Evolutionary conservation across 2,888 invertebrate species (phyloP).

Genomic region (Acanthococcus lagerstroemiae): DNA sequence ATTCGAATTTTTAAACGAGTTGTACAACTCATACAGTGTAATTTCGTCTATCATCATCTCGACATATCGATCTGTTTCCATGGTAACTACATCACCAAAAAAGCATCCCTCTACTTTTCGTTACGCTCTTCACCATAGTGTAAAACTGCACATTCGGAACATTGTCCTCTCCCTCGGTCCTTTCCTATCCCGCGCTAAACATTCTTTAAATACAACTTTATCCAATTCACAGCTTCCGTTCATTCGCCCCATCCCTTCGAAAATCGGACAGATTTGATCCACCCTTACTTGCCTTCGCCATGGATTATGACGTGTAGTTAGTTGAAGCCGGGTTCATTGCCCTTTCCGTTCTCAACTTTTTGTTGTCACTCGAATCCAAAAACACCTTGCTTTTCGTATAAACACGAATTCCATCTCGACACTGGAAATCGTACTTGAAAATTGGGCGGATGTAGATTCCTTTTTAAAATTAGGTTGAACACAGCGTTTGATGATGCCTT

Average conservation of each 20-base stretch:
- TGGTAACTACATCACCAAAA: slow-evolving; percentile 19
- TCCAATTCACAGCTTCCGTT: slow-evolving; percentile 10
- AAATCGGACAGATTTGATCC: background rate
- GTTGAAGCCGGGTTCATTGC: background rate
- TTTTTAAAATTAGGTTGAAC: too few species aligned
- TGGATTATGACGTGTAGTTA: background rate
- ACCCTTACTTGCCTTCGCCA: background rate
- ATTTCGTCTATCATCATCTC: slow-evolving; percentile 26
- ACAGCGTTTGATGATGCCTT: too few species aligned
- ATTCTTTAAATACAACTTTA: slow-evolving; percentile 22
- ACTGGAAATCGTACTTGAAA: too few species aligned
- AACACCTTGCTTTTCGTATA: too few species aligned
- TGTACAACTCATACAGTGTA: slow-evolving; percentile 22
- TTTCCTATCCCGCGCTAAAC: slow-evolving; percentile 8
- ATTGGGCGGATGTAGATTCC: too few species aligned
- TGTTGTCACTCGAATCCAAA: too few species aligned
- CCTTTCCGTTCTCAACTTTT: too few species aligned
- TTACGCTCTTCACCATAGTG: slow-evolving; percentile 1
- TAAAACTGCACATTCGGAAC: slow-evolving; percentile 21
- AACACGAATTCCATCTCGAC: too few species aligned
- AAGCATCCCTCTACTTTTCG: slow-evolving; percentile 13
- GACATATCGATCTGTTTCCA: slow-evolving; percentile 24
- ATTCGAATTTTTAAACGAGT: too few species aligned
- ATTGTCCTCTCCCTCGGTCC: slow-evolving; percentile 20
- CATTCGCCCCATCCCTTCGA: slow-evolving; percentile 6